These are phyloP conservation scores for Ammospiza nelsoni DNA, from an alignment of 2,113 vertebrate species.

Conservation along the genomic window DNA sequence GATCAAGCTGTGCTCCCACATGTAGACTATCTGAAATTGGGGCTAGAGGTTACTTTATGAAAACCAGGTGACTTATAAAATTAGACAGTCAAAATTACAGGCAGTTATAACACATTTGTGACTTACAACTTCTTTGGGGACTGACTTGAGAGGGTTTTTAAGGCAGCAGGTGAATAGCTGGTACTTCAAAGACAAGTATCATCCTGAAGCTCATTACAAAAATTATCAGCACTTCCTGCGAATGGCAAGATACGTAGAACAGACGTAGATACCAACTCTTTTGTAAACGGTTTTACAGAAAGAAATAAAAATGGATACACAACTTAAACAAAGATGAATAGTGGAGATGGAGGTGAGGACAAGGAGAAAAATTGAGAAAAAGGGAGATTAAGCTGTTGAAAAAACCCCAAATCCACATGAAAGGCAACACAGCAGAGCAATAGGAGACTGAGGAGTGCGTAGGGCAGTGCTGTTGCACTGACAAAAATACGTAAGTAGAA, in stretches of 20 bases:
- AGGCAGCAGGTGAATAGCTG: background rate
- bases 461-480: background rate
- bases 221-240: background rate
- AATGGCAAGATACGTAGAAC: background rate
- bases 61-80: background rate
- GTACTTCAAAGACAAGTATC: background rate
- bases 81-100: background rate
- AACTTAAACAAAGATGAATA: background rate
- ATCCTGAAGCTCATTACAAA: background rate
- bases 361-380: background rate
- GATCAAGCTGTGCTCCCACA: background rate
- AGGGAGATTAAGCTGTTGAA: background rate
- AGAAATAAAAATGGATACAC: background rate
- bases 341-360: background rate
- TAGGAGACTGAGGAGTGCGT: background rate
- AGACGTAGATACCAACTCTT: background rate
- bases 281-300: background rate
- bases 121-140: background rate
- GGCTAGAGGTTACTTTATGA: background rate
- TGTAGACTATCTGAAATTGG: fast-evolving
- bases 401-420: background rate
- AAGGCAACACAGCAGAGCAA: background rate
- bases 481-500: background rate
- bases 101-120: background rate
- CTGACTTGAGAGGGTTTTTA: background rate